Conservation (phyloP, 2,888 invertebrate genomes). For the Coelopa pilipes region DNA sequence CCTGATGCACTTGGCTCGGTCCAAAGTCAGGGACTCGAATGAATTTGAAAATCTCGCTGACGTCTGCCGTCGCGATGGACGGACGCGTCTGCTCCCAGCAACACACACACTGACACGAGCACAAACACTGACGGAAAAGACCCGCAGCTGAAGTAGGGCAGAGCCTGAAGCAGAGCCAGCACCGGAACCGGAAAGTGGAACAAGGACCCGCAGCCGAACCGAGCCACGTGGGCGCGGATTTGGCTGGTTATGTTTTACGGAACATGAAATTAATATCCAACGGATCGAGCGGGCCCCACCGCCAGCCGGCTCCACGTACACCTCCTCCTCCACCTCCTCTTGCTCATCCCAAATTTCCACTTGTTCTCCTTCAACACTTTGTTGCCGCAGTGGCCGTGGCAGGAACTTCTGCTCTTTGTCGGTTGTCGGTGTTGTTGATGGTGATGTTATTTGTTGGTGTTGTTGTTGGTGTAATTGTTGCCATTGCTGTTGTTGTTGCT, state of each 20-base stretch:
- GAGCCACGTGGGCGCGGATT: slow-evolving; percentile 1
- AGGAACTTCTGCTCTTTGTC: neutral
- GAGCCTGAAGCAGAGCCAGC: no score
- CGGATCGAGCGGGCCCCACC: neutral
- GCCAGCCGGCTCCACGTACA: no score
- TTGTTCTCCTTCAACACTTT: no score
- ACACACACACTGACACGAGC: neutral
- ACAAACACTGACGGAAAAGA: neutral
- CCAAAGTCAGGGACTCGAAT: slow-evolving; percentile 15
- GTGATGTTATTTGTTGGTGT: neutral
- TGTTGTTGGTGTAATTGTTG: no score
- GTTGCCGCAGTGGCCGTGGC: neutral
- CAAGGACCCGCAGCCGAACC: slow-evolving; percentile 20
- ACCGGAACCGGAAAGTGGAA: slow-evolving; percentile 29
- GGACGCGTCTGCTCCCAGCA: neutral
- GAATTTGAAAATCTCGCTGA: slow-evolving; percentile 26
- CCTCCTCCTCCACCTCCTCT: no score
- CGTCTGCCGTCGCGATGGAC: slow-evolving; percentile 6
- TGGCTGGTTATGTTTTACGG: slow-evolving; percentile 26
- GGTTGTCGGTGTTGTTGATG: neutral
- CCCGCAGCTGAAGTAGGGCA: no score
- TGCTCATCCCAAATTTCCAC: no score
- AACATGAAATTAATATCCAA: slow-evolving; percentile 32
- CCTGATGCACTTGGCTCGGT: neutral
- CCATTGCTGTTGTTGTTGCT: neutral